phyloP scores from a whole-genome alignment of 2,113 vertebrate genomes.

The Cercopithecus mona region DNA sequence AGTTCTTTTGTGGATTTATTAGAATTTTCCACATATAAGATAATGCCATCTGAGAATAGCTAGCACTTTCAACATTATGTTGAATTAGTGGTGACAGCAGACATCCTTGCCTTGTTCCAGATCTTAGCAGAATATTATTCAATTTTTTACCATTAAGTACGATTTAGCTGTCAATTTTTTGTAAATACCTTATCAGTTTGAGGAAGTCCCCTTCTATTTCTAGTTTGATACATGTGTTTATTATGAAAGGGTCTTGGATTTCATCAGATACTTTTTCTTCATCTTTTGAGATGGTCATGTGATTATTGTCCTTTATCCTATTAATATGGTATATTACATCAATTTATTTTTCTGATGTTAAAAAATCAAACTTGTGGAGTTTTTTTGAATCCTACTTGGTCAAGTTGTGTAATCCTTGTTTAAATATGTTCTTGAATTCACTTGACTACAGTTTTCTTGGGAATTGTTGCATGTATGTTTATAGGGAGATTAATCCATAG shows the following conservation, averaged over 20 bases:
- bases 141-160: background rate
- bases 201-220: background rate
- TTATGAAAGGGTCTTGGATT: background rate
- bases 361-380: background rate
- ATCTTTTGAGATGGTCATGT: background rate
- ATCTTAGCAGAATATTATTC: background rate
- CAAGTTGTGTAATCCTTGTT: background rate
- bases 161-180: background rate
- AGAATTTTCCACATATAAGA: background rate
- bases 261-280: slow-evolving; percentile 25
- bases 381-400: background rate
- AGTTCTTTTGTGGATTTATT: background rate
- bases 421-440: background rate
- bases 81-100: background rate
- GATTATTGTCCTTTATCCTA: background rate
- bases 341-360: background rate
- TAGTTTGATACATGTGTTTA: background rate
- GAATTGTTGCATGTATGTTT: background rate
- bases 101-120: background rate
- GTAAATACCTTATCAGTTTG: background rate
- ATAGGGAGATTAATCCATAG: background rate
- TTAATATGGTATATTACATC: background rate
- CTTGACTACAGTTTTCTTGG: background rate
- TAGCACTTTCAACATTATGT: background rate
- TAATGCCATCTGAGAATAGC: background rate